Conservation (phyloP, 2,113 vertebrate genomes). For the Notiomystis cincta region DNA sequence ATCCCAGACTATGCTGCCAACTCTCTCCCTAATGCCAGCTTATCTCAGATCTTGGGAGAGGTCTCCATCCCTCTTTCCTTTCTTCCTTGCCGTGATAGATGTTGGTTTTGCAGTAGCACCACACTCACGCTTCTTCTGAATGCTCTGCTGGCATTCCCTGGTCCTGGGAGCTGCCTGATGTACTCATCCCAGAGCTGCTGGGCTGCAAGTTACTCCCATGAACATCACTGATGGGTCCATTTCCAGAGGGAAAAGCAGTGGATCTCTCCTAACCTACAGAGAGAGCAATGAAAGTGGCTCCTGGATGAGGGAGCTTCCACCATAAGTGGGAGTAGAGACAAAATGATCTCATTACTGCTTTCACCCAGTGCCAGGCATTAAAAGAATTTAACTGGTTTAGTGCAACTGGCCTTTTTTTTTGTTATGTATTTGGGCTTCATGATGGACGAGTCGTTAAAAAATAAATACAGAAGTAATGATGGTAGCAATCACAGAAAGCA, state of each 20-base stretch:
- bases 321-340: neutral
- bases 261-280: neutral
- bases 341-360: conserved; percentile 18
- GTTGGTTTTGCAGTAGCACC: neutral
- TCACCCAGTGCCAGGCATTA: neutral
- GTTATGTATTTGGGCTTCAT: conserved; percentile 13
- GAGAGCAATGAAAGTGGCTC: neutral
- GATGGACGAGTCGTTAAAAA: conserved; percentile 30
- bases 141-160: neutral
- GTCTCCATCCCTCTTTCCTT: neutral
- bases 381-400: conserved; percentile 38
- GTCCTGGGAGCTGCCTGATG: neutral
- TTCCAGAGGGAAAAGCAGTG: conserved; percentile 5
- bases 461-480: conserved; percentile 54
- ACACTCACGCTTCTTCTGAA: neutral
- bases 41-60: neutral
- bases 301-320: conserved; percentile 1
- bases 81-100: neutral
- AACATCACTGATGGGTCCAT: neutral
- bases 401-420: neutral
- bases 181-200: neutral
- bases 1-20: neutral
- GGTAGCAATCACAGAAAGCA: conserved; percentile 49
- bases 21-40: neutral
- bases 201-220: neutral